These are phyloP conservation scores for Temnothorax rugatulus DNA, from an alignment of 2,888 invertebrate genomes.

Conservation along the genomic window DNA sequence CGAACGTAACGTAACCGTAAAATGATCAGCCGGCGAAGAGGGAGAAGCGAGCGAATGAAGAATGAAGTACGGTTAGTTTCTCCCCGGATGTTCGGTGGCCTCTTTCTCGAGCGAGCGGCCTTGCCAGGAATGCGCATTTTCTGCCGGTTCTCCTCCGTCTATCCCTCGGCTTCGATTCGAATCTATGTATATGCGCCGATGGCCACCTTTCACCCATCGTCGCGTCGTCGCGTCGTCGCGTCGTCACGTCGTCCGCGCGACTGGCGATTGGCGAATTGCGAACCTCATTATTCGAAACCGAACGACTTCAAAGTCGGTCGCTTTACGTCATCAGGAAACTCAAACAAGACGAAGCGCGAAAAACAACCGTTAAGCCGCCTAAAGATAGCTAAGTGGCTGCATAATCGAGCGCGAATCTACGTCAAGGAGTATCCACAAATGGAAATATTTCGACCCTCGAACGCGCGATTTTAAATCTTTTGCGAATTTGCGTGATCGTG, in stretches of 20 bases:
- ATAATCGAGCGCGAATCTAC: neutral
- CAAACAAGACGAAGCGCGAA: neutral
- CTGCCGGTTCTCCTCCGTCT: conserved; percentile 75
- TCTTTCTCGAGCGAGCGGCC: conserved; percentile 83
- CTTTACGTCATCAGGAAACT: conserved; percentile 3
- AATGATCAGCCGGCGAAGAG: conserved; percentile 62
- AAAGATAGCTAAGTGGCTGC: neutral
- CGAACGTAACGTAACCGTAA: conserved; percentile 80
- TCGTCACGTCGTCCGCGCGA: neutral
- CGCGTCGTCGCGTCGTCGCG: conserved; percentile 48
- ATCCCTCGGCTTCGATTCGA: conserved; percentile 74
- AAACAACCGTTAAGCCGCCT: neutral
- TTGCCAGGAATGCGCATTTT: conserved; percentile 84
- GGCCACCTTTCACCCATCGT: conserved; percentile 72
- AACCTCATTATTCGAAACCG: conserved; percentile 24
- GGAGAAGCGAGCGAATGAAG: conserved; percentile 73
- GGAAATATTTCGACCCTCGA: neutral
- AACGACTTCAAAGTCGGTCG: neutral
- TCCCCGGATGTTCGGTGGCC: conserved; percentile 84
- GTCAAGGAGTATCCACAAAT: neutral
- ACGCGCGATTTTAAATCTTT: neutral
- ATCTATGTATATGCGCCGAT: conserved; percentile 73
- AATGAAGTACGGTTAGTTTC: conserved; percentile 84
- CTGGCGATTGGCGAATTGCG: too few species aligned
- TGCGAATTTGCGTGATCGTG: neutral